These are phyloP conservation scores for Brachystomella parvula DNA, from an alignment of 1,140 invertebrate genomes.

Conservation along the genomic window DNA sequence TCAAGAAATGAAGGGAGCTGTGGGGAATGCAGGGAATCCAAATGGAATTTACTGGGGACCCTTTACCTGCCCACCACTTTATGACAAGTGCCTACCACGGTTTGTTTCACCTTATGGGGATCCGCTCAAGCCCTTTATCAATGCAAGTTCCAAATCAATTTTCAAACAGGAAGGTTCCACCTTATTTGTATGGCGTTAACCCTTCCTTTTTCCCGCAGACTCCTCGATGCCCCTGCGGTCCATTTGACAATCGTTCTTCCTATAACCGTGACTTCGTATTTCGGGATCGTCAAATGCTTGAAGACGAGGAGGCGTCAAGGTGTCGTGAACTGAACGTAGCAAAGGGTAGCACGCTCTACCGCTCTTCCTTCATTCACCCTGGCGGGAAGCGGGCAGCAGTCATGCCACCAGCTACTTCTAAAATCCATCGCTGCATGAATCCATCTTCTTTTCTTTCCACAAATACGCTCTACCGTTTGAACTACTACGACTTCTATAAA, in stretches of 20 bases:
- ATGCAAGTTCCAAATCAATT: not conserved
- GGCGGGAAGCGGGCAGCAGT: conserved; percentile 21
- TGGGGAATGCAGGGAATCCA: conserved; percentile 29
- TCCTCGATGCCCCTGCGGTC: conserved; percentile 27
- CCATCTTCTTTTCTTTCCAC: conserved; percentile 9
- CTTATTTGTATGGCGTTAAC: not conserved
- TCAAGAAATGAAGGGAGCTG: conserved; percentile 16
- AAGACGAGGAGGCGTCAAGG: conserved; percentile 1
- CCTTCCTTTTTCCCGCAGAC: not conserved
- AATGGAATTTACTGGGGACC: conserved; percentile 29
- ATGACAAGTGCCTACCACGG: conserved; percentile 26
- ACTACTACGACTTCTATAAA: conserved; percentile 28
- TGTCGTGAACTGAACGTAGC: conserved; percentile 12
- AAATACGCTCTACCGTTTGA: conserved; percentile 20
- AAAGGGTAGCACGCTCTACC: conserved; percentile 18
- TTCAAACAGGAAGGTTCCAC: not conserved
- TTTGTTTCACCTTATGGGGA: conserved; percentile 29
- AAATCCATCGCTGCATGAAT: conserved; percentile 30
- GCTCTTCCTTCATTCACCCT: conserved; percentile 17
- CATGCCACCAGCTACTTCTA: conserved; percentile 26
- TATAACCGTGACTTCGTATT: conserved; percentile 31
- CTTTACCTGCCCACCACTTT: conserved; percentile 12
- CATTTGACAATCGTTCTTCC: conserved; percentile 26
- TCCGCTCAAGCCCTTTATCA: conserved; percentile 27
- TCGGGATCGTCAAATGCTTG: conserved; percentile 13